phyloP scores from a whole-genome alignment of 2,113 vertebrate species.

The Mystacornis crossleyi region DNA sequence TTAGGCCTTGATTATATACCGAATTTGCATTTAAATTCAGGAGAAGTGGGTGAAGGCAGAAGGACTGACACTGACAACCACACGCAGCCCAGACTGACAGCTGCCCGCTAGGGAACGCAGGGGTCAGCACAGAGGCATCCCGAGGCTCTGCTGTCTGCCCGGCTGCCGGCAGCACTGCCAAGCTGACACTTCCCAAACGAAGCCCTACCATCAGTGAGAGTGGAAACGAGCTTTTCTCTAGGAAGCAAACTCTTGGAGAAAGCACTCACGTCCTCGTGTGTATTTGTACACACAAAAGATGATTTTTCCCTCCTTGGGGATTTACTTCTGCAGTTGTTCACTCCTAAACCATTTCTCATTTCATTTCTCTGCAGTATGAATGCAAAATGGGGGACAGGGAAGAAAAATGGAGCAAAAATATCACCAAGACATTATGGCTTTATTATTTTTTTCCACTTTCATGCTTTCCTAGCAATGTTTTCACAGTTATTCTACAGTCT shows the following conservation, averaged over 20 bases:
- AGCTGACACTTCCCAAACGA: background rate
- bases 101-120: background rate
- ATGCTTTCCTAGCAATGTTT: background rate
- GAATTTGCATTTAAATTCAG: background rate
- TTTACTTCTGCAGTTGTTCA: background rate
- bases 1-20: background rate
- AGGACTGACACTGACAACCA: background rate
- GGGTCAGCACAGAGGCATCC: background rate
- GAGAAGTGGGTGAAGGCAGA: background rate
- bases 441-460: background rate
- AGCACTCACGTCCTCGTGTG: background rate
- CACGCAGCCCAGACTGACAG: background rate
- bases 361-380: background rate
- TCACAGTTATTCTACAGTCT: background rate
- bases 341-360: background rate
- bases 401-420: background rate
- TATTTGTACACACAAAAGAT: background rate
- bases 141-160: background rate
- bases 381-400: background rate
- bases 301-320: background rate
- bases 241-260: background rate
- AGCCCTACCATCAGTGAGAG: background rate
- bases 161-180: background rate
- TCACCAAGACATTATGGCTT: background rate
- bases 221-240: background rate